These are phyloP conservation scores for Rhopalosiphum nymphaeae DNA, from an alignment of 2,888 invertebrate species.

Conservation along the genomic window DNA sequence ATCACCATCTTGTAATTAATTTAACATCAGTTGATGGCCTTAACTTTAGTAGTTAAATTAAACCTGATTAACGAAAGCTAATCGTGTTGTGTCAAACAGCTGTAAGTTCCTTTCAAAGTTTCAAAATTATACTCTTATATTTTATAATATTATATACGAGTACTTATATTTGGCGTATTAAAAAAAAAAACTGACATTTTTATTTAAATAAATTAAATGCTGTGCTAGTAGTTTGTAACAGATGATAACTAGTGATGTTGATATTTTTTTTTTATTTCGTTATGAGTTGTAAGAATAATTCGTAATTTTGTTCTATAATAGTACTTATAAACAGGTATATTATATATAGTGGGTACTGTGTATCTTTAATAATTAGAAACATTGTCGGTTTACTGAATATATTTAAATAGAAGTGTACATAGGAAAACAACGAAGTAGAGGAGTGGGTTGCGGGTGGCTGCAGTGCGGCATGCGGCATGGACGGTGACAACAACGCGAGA, in stretches of 20 bases:
- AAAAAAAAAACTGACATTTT: not conserved
- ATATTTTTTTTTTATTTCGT: not conserved
- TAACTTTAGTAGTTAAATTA: constrained; percentile 50
- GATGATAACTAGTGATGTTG: not conserved
- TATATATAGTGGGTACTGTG: not conserved
- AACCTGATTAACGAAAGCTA: constrained; percentile 56
- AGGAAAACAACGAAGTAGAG: not conserved
- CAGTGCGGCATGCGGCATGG: not conserved
- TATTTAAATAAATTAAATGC: not conserved
- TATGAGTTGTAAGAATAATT: not conserved
- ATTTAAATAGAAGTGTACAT: not conserved
- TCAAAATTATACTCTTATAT: constrained; percentile 16
- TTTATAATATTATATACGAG: not conserved
- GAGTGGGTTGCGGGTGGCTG: not conserved
- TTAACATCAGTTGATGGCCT: constrained; percentile 34
- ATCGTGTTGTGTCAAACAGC: not conserved
- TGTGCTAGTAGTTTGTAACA: not conserved
- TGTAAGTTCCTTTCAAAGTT: not conserved
- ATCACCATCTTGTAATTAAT: constrained; percentile 50
- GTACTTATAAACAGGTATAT: not conserved
- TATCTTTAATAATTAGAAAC: not conserved
- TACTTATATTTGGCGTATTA: not conserved
- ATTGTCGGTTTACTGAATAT: not conserved
- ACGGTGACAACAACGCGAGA: constrained; percentile 26
- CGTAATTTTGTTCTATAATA: not conserved